Base-by-base conservation (phyloP, 35 echinoderm and acorn worm species). In the Heliocidaris tuberculata region DNA sequence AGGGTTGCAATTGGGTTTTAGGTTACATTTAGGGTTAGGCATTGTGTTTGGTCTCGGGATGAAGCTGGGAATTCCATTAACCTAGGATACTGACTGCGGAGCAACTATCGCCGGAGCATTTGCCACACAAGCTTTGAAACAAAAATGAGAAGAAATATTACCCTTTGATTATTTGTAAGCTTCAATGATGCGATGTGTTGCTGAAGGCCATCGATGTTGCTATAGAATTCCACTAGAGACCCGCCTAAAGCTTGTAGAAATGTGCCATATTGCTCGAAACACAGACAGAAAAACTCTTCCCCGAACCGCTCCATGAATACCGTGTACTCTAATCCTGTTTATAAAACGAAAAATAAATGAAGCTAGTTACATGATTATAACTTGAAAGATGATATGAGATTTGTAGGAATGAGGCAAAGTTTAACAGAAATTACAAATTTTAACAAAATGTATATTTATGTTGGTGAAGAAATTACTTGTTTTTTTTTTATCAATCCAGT, bases 251-350 rank as follows among this genome's bases (percentile, higher is more conserved):
- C 94, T 92, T 96, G 95, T 31, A 99, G 94, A 86, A 97, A 95
- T 32, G 92, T 94, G 48, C 98, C 96, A 35, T 99, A 96, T 92
- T 91, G 94, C 88, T 99, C 98, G 95, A 97, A 99, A 96, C 98
- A 99, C 92, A 99, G 94, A 90, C 98, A 97, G 94, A 99, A 99
- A 92, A 97, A 99, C 90, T 99, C 98, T 60, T 99, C 98, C 7
- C 98, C 98, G 48, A 97, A 99, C 48, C 98, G 52, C 78, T 99
- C 98, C 96, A 99, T 97, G 17, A 99, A 94, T 90, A 97, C 95
- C 17, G 94, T 92, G 86, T 99, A 99, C 94, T 99, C 98, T 54
- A 99, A 94, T 94, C 98, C 98, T 99, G 89, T 50, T 21, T 27
- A 78, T 17, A 24, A 78, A 78, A 78, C 65, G 65, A 6, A 27